Percentiles rank a stretch among this genome's conserved stretches.
Conservation (phyloP, 2,888 invertebrate genomes). For the Axea sp. region DNA sequence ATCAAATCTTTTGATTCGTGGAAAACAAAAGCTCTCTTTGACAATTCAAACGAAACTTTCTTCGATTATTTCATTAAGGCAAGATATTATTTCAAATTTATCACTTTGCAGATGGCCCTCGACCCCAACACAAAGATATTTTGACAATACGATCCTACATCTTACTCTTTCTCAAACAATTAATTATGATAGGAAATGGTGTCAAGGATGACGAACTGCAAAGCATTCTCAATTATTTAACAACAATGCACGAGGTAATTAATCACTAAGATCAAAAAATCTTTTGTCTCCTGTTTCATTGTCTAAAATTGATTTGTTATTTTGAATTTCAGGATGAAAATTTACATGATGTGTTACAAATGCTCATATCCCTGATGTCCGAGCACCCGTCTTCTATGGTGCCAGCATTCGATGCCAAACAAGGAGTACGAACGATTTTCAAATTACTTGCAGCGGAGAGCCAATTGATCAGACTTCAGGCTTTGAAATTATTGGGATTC, state of each 20-base stretch:
- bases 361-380: slow-evolving; percentile 97
- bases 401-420: slow-evolving; percentile 98
- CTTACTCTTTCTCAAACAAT: slow-evolving; percentile 95
- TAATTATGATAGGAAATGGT: slow-evolving; percentile 97
- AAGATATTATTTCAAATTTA: too few relatives aligned
- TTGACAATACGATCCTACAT: slow-evolving; percentile 96
- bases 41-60: too few relatives aligned
- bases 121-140: slow-evolving; percentile 96
- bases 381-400: slow-evolving; percentile 99
- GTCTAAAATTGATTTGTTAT: too few relatives aligned
- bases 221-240: slow-evolving; percentile 97
- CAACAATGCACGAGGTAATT: slow-evolving; percentile 96
- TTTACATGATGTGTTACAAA: slow-evolving; percentile 97
- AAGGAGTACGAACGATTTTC: slow-evolving; percentile 97
- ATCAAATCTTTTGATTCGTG: too few relatives aligned
- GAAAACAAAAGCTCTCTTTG: too few relatives aligned
- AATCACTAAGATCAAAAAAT: background rate
- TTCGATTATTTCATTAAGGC: too few relatives aligned
- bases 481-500: slow-evolving; percentile 97
- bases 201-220: slow-evolving; percentile 99
- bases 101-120: slow-evolving; percentile 93
- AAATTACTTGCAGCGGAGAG: slow-evolving; percentile 97
- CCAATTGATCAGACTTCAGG: slow-evolving; percentile 96
- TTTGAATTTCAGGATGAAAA: slow-evolving; percentile 93
- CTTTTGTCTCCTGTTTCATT: too few relatives aligned